phyloP scores from a whole-genome alignment of 30 jellyfish, hydroid and myxozoan species.

The Chironex yamaguchii region DNA sequence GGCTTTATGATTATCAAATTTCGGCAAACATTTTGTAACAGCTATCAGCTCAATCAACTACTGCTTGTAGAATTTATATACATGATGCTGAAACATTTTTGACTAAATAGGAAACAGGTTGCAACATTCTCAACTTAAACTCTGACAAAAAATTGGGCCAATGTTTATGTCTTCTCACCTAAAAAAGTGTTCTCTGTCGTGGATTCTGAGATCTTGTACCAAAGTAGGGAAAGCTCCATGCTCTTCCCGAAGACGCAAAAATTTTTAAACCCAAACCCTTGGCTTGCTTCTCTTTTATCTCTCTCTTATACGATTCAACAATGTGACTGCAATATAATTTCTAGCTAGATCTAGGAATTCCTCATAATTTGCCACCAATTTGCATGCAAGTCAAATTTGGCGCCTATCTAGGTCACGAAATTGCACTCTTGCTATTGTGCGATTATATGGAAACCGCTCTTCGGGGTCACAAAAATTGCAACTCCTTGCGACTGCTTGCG shows the following conservation, averaged over 20 bases:
- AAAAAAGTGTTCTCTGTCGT: slow-evolving; percentile 45
- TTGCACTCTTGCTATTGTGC: no score
- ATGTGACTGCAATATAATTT: neutral
- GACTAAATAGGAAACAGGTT: no score
- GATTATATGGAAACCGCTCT: no score
- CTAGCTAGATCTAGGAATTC: slow-evolving; percentile 7
- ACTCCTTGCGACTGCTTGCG: no score
- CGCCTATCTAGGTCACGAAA: no score
- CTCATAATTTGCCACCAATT: slow-evolving; percentile 34
- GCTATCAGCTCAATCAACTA: slow-evolving; percentile 9
- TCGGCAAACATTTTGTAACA: slow-evolving; percentile 41
- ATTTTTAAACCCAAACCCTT: slow-evolving; percentile 21
- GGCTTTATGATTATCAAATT: neutral
- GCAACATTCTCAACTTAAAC: no score
- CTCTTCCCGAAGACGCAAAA: slow-evolving; percentile 24
- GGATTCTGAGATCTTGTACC: slow-evolving; percentile 45
- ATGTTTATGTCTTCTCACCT: slow-evolving; percentile 16
- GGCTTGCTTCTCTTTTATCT: slow-evolving; percentile 31
- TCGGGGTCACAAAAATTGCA: no score
- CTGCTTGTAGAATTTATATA: slow-evolving; percentile 7
- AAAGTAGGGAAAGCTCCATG: slow-evolving; percentile 37
- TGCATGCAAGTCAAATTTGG: slow-evolving; percentile 24
- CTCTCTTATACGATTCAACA: neutral
- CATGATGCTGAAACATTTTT: no score
- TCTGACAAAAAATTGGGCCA: slow-evolving; percentile 16